phyloP scores from a whole-genome alignment of 2,113 vertebrate genomes.

The Tetraodon nigroviridis region DNA sequence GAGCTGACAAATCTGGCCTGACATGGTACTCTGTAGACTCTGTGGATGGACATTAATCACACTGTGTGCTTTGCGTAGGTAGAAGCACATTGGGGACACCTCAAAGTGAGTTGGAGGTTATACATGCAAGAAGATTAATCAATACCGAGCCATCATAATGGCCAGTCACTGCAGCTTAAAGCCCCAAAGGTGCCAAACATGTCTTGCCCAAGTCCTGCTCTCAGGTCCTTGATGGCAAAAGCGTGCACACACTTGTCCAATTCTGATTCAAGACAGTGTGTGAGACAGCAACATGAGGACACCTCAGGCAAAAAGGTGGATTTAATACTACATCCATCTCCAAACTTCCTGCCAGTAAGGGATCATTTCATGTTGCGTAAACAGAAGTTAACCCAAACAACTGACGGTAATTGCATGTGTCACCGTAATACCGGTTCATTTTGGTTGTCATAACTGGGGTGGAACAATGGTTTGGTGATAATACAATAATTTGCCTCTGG shows the following conservation, averaged over 20 bases:
- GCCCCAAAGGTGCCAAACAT: slow-evolving; percentile 58
- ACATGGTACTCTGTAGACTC: slow-evolving; percentile 82
- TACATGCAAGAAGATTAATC: slow-evolving; percentile 84
- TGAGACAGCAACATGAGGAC: slow-evolving; percentile 7
- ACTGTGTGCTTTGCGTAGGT: slow-evolving; percentile 79
- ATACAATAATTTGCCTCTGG: neutral
- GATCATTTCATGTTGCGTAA: slow-evolving; percentile 5
- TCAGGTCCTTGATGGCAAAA: slow-evolving; percentile 17
- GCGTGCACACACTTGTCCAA: slow-evolving; percentile 2
- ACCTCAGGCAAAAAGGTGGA: slow-evolving; percentile 14
- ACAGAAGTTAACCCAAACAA: slow-evolving; percentile 19
- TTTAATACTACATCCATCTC: slow-evolving; percentile 5
- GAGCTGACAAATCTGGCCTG: slow-evolving; percentile 89
- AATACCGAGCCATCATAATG: slow-evolving; percentile 79
- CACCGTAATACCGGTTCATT: slow-evolving; percentile 2
- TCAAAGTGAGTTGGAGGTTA: slow-evolving; percentile 86
- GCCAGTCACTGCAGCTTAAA: slow-evolving; percentile 80
- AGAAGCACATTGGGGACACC: slow-evolving; percentile 79
- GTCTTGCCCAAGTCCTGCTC: slow-evolving; percentile 24
- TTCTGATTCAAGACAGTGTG: slow-evolving; percentile 8
- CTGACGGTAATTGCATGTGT: slow-evolving; percentile 14
- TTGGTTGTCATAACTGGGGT: neutral
- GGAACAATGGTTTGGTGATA: neutral
- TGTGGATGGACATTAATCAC: slow-evolving; percentile 87
- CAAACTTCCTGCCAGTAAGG: slow-evolving; percentile 2